Evolutionary conservation across 2,888 invertebrate species (phyloP), one percentile per base, ranked within the genome.

Genomic region (Monopis laevigella): DNA sequence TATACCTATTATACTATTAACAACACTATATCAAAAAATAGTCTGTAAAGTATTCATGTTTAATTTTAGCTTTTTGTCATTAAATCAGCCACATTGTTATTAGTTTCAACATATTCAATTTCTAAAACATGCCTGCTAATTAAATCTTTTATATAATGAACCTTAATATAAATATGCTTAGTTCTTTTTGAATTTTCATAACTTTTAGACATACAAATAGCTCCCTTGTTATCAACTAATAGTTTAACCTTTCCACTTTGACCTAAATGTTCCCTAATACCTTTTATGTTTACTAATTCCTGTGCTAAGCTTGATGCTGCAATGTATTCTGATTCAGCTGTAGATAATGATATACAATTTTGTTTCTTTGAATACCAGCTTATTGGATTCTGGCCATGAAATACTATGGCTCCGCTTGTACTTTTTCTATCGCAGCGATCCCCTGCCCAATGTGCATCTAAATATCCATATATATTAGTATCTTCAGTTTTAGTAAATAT

Each of bases 361-460:
- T 40, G 40, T 19, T 30, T 40, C 32, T 40, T 40, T 12, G 40
- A 40, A 21, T 29, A 40, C 40, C 40, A 40, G 18, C 24, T 12
- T 2, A 41, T 16, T 11, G n/a, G n/a, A n/a, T n/a, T n/a, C n/a
- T n/a, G n/a, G n/a, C 26, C 39, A n/a, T 24, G 26, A 12, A 39
- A 39, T 21, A 39, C 26, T 4, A 39, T 10, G 21, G 24, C 39
- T 3, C 39, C 39, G 12, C 26, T 39, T 3, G 26, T 18, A 35
- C 26, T 43, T 10, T 24, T 24, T 24, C 24, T 24, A 10, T 24
- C 24, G 10, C 10, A 7, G 6, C 6, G 6, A 24, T 24, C 43
- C 27, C 43, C 43, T 16, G 43, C 43, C 41, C 43, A 43, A 32
- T 43, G 40, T 16, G 41, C 29, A 30, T 41, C 41, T 5, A 41